Evolutionary conservation across 2,888 invertebrate species (phyloP).

Genomic region (Microchrysa polita): DNA sequence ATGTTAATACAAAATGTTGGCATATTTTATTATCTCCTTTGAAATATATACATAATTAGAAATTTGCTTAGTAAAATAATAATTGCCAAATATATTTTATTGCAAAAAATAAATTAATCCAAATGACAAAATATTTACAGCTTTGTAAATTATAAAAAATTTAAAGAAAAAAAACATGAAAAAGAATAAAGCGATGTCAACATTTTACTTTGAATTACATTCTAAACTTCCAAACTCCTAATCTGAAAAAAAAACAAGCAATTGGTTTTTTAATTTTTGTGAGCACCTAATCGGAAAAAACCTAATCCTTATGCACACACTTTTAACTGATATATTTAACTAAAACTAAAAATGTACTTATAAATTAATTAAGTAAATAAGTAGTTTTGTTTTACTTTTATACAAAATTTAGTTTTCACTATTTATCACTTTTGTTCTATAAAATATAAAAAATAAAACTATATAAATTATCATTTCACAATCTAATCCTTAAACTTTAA

Average conservation of each 20-base stretch:
- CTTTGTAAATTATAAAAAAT: conserved; percentile 44
- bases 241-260: no score
- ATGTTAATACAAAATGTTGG: conserved; percentile 48
- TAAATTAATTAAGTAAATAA: neutral
- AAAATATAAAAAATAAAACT: no score
- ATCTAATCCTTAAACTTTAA: conserved; percentile 9
- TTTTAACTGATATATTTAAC: neutral
- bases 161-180: neutral
- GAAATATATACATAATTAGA: conserved; percentile 1
- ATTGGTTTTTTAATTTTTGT: neutral
- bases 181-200: conserved; percentile 63
- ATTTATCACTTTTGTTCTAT: no score
- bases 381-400: neutral
- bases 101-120: neutral
- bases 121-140: conserved; percentile 44
- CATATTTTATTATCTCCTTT: conserved; percentile 41
- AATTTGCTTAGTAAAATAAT: conserved; percentile 39
- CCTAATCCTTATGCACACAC: neutral
- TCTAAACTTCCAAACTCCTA: neutral
- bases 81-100: conserved; percentile 45
- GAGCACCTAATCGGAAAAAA: neutral
- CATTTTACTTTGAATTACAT: conserved; percentile 57
- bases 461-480: no score
- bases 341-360: neutral
- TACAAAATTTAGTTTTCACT: neutral